Percentiles rank a stretch among this genome's conserved stretches.
Conservation (phyloP, 1,140 invertebrate genomes). For the Pogonognathellus flavescens region DNA sequence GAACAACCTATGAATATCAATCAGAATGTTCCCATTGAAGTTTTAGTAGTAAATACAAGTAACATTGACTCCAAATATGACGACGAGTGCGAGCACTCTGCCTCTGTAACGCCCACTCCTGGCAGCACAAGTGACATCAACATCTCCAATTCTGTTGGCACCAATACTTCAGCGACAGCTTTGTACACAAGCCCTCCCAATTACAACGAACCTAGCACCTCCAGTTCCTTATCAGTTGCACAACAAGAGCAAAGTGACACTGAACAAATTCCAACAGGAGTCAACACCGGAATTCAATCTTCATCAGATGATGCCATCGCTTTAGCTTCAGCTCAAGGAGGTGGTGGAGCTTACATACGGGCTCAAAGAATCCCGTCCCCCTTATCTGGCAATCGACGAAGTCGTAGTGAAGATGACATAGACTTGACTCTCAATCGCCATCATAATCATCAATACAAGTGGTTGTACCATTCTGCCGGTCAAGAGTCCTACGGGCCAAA, state of each 20-base stretch:
- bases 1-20: background rate
- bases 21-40: background rate
- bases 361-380: conserved; percentile 9
- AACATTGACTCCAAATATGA: background rate
- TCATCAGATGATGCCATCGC: background rate
- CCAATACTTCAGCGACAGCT: background rate
- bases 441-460: conserved; percentile 35
- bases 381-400: background rate
- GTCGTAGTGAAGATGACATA: conserved; percentile 45
- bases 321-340: background rate
- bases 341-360: conserved; percentile 6
- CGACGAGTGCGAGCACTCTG: conserved; percentile 15
- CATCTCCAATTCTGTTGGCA: background rate
- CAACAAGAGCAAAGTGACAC: background rate
- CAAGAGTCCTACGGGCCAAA: conserved; percentile 9
- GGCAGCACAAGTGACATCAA: background rate
- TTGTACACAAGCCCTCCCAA: background rate
- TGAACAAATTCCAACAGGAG: background rate
- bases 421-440: conserved; percentile 18
- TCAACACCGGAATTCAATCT: background rate
- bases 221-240: background rate
- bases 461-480: conserved; percentile 34
- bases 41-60: background rate
- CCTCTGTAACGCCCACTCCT: conserved; percentile 29
- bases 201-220: background rate